These are phyloP conservation scores for Poliocrania exsul DNA, from an alignment of 2,797 vertebrate species.

Conservation along the genomic window DNA sequence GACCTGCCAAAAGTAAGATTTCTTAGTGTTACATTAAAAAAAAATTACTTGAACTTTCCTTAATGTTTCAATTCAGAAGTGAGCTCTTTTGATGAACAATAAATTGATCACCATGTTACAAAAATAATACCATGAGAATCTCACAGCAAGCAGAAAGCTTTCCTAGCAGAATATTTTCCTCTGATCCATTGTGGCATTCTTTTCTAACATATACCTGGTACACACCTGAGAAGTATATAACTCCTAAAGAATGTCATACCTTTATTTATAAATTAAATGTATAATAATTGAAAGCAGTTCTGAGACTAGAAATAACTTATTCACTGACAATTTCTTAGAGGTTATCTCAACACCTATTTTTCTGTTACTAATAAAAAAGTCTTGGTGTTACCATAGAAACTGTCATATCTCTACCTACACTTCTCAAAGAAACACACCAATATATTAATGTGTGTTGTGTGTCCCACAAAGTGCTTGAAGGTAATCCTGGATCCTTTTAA, in stretches of 20 bases:
- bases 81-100: background rate
- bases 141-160: background rate
- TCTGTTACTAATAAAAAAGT: slow-evolving; percentile 47
- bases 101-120: background rate
- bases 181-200: slow-evolving; percentile 21
- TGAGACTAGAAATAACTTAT: slow-evolving; percentile 34
- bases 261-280: slow-evolving; percentile 3
- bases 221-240: background rate
- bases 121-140: background rate
- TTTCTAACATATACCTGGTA: background rate
- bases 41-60: background rate
- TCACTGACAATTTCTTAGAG: background rate
- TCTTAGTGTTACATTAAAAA: background rate
- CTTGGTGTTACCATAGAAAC: slow-evolving; percentile 70
- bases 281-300: slow-evolving; percentile 30
- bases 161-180: background rate
- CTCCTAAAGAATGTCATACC: background rate
- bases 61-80: background rate
- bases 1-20: background rate
- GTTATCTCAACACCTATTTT: slow-evolving; percentile 47
- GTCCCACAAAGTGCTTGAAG: background rate
- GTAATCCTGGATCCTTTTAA: background rate
- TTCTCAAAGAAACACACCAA: slow-evolving; percentile 19
- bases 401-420: slow-evolving; percentile 38
- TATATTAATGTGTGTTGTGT: background rate